These are phyloP conservation scores for Solenopsis fugax DNA, from an alignment of 1,140 invertebrate species.

Conservation along the genomic window DNA sequence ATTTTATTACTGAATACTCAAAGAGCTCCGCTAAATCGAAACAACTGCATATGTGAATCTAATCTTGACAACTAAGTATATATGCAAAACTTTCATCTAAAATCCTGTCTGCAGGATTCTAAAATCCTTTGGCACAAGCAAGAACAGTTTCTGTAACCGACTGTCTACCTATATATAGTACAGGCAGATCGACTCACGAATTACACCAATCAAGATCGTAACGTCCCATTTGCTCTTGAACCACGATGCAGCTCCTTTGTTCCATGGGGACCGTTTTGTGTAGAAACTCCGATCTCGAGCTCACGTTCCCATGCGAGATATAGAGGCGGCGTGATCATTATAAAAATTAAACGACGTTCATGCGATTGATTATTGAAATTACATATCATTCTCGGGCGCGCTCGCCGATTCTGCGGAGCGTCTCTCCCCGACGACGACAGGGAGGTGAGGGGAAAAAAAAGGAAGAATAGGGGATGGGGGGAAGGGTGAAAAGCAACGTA, in stretches of 20 bases:
- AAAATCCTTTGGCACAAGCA: background rate
- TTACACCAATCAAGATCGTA: conserved; percentile 46
- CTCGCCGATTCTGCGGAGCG: conserved; percentile 60
- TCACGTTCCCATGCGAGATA: conserved; percentile 77
- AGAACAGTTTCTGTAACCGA: background rate
- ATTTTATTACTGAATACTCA: background rate
- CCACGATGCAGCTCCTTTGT: conserved; percentile 51
- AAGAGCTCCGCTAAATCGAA: background rate
- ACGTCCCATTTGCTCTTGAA: conserved; percentile 15
- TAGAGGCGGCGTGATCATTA: conserved; percentile 82
- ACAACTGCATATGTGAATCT: background rate
- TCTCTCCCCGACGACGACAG: conserved; percentile 14
- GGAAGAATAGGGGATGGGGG: background rate
- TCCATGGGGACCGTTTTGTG: conserved; percentile 36
- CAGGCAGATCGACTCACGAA: conserved; percentile 28
- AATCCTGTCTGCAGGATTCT: background rate
- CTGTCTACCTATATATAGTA: background rate
- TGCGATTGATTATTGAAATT: conserved; percentile 87
- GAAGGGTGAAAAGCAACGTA: conserved; percentile 26
- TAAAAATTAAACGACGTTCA: conserved; percentile 87
- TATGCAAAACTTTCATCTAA: background rate
- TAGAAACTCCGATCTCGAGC: background rate
- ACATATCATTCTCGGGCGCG: conserved; percentile 77
- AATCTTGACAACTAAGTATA: background rate
- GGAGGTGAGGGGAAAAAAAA: background rate